Percentiles rank a stretch among this genome's conserved stretches.
Evolutionary conservation across 2,888 invertebrate species (phyloP).

Genomic region (Bedellia somnulentella): DNA sequence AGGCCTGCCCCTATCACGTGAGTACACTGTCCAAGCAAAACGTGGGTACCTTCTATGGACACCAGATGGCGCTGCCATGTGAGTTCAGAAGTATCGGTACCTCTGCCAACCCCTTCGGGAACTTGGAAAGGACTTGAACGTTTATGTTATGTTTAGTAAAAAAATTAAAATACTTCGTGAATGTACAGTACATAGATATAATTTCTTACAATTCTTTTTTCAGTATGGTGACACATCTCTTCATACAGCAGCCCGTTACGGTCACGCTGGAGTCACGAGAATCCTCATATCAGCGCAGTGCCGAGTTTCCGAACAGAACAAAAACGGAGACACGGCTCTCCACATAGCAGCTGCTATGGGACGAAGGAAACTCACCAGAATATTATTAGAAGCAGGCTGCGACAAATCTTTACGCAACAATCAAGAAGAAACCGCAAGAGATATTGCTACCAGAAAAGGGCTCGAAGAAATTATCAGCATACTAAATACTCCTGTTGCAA

Average conservation of each 20-base stretch:
- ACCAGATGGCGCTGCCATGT: too few species aligned
- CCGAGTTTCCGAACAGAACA: constrained; percentile 85
- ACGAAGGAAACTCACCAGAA: constrained; percentile 84
- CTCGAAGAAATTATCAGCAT: constrained; percentile 82
- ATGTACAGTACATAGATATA: not conserved
- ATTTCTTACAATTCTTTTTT: not conserved
- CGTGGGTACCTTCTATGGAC: too few species aligned
- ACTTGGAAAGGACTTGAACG: too few species aligned
- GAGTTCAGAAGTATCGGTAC: too few species aligned
- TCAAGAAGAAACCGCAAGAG: constrained; percentile 86
- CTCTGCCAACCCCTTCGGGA: too few species aligned
- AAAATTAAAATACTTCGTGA: not conserved
- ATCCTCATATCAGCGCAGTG: constrained; percentile 91
- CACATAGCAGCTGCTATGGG: constrained; percentile 96
- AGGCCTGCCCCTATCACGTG: too few species aligned
- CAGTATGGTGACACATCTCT: constrained; percentile 94
- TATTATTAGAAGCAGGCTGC: constrained; percentile 85
- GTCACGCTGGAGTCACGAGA: constrained; percentile 93
- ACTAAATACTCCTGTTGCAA: constrained; percentile 59
- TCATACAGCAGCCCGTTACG: constrained; percentile 93
- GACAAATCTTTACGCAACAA: constrained; percentile 70
- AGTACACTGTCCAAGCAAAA: too few species aligned
- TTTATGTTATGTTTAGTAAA: too few species aligned
- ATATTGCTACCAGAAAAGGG: constrained; percentile 87
- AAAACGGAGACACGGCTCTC: constrained; percentile 93